These are phyloP conservation scores for Pararge aegeria DNA, from an alignment of 1,140 invertebrate genomes.

Conservation along the genomic window DNA sequence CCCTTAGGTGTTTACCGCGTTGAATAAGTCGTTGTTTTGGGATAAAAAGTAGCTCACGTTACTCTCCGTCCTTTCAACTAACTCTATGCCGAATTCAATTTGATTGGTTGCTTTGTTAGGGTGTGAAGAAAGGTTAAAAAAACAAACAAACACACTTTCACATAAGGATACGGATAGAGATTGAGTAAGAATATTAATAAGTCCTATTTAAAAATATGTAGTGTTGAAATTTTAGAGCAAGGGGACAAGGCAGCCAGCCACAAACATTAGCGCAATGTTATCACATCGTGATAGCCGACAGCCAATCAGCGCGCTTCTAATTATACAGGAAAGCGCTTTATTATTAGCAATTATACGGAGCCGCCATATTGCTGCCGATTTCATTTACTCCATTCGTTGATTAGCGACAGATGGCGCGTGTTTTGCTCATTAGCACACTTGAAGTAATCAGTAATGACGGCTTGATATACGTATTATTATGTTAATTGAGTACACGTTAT, in stretches of 20 bases:
- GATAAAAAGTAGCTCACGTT: too few relatives aligned
- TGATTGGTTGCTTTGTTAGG: too few relatives aligned
- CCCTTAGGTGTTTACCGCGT: too few relatives aligned
- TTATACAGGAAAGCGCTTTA: constrained; percentile 78
- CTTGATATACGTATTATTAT: constrained; percentile 16
- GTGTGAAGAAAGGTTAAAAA: too few relatives aligned
- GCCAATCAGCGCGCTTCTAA: constrained; percentile 71
- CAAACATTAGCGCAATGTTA: constrained; percentile 69
- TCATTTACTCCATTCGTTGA: constrained; percentile 77
- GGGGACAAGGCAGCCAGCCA: constrained; percentile 1
- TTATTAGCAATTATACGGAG: constrained; percentile 76
- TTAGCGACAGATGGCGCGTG: constrained; percentile 73
- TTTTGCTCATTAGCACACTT: constrained; percentile 61
- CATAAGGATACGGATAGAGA: too few relatives aligned
- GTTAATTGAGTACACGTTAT: constrained; percentile 9
- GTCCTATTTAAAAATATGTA: too few relatives aligned
- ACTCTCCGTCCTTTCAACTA: too few relatives aligned
- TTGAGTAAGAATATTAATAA: too few relatives aligned
- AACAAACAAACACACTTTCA: too few relatives aligned
- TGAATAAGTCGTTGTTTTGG: too few relatives aligned
- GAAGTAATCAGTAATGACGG: constrained; percentile 33
- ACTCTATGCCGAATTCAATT: too few relatives aligned
- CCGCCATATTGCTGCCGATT: constrained; percentile 76
- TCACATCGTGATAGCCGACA: constrained; percentile 71
- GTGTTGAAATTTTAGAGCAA: background rate